A percentile compares a stretch with the other conserved stretches of the same genome.
phyloP scores from a whole-genome alignment of 2,888 invertebrate species.

The Acanthosoma haemorrhoidale region DNA sequence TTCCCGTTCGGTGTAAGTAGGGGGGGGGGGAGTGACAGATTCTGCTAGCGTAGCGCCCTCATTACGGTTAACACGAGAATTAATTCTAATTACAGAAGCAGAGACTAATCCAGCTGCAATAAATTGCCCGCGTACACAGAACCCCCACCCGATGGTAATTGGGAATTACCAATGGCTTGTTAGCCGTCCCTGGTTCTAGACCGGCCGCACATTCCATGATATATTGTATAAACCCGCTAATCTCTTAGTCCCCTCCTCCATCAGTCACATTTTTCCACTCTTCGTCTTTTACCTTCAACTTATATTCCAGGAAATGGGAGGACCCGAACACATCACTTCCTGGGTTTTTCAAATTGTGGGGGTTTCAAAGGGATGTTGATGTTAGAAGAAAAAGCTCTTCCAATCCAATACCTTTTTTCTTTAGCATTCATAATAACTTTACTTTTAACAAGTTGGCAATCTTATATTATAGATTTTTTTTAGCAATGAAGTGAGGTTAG shows the following conservation, averaged over 20 bases:
- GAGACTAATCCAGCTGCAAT: conserved; percentile 14
- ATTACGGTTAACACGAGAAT: conserved; percentile 19
- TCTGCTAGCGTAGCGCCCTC: neutral
- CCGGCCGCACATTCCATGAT: neutral
- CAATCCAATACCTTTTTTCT: too few species aligned
- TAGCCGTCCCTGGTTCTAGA: neutral
- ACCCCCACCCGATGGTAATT: neutral
- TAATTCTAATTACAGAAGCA: conserved; percentile 22
- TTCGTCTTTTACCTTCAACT: too few species aligned
- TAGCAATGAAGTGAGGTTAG: too few species aligned
- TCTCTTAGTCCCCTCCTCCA: neutral
- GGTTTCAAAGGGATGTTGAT: too few species aligned
- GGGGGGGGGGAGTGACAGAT: neutral
- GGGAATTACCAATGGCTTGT: conserved; percentile 7
- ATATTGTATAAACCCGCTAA: neutral
- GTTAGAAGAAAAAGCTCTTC: too few species aligned
- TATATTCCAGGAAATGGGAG: too few species aligned
- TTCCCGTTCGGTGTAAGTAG: neutral
- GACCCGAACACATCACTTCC: too few species aligned
- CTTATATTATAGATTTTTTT: too few species aligned
- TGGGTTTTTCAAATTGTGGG: too few species aligned
- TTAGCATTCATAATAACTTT: too few species aligned
- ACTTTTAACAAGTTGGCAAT: too few species aligned
- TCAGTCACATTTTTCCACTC: neutral
- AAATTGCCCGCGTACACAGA: neutral